Evolutionary conservation across 35 echinoderm and acorn worm genomes (phyloP), one percentile per base, ranked within the genome.

Genomic region (Hemicentrotus pulcherrimus): DNA sequence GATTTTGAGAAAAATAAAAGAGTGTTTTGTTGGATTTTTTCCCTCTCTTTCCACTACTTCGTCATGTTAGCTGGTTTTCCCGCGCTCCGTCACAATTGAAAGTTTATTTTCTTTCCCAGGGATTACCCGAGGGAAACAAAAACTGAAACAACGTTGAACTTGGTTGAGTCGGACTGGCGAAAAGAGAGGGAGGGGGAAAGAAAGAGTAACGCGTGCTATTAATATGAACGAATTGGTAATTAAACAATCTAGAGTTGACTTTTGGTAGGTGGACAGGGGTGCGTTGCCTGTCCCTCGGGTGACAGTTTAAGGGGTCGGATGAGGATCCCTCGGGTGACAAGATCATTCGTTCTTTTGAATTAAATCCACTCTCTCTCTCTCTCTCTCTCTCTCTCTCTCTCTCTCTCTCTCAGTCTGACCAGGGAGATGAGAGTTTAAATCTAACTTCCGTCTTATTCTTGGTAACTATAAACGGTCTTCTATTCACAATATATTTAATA

Each of bases 141-240:
- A 78, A 78, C 65, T 78, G 65, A 78, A 78, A 78, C 65, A 78
- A 78, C 65, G 65, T 78, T n/a, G 65, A 78, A 28, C 19, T 78
- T 78, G 6, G 65, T n/a, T 78, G 0, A 78, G 65, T 8, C 65
- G 19, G 19, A 18, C 28, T 78, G 65, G 19, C 2, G 18, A n/a
- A 28, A n/a, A 71, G 65, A 78, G 52, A 59, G 52, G 9, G 10
- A 78, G 65, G 18, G 22, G 18, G 19, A 5, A n/a, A n/a, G 65
- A n/a, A n/a, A n/a, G 65, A 28, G 19, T 28, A 8, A 28, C 19
- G 65, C 28, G 65, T 78, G 65, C 28, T 6, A 22, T 78, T 78
- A 78, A 78, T 78, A 78, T 55, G 50, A 55, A 55, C 50, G 50
- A 55, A 78, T 78, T 78, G 65, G 65, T 78, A 78, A 78, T 78